A percentile compares a stretch with the other conserved stretches of the same genome.
These are phyloP conservation scores for Allophyes oxyacanthae DNA, from an alignment of 2,888 invertebrate species.

Conservation along the genomic window DNA sequence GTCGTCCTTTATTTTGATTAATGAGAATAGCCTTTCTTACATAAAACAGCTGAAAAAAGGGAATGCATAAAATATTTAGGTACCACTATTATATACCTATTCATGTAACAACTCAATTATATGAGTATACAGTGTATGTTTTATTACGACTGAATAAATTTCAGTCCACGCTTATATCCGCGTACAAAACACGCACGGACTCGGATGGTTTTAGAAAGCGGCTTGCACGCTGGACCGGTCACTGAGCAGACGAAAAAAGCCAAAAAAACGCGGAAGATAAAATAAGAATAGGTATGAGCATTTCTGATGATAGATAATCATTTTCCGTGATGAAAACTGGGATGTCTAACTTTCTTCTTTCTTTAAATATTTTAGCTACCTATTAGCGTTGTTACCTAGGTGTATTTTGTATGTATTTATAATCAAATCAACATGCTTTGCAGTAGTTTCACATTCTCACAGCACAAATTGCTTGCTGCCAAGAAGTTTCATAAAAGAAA, in stretches of 20 bases:
- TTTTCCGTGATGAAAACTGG: constrained; percentile 10
- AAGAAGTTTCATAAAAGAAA: constrained; percentile 39
- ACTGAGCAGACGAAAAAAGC: constrained; percentile 70
- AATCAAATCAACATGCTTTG: background rate
- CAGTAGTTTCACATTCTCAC: constrained; percentile 9
- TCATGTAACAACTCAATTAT: constrained; percentile 35
- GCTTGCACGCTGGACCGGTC: constrained; percentile 79
- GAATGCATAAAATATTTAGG: background rate
- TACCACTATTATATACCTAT: background rate
- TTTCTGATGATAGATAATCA: constrained; percentile 40
- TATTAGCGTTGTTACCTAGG: background rate
- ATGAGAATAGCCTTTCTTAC: too few species aligned
- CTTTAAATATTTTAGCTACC: background rate
- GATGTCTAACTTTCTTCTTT: constrained; percentile 13
- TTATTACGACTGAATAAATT: constrained; percentile 62
- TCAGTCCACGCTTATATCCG: constrained; percentile 77
- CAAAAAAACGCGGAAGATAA: constrained; percentile 68
- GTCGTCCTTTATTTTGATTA: too few species aligned
- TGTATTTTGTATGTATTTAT: background rate
- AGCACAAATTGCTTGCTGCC: constrained; percentile 9
- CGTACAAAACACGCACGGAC: constrained; percentile 78
- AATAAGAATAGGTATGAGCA: constrained; percentile 40
- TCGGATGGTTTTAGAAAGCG: constrained; percentile 84
- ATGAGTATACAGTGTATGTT: constrained; percentile 37
- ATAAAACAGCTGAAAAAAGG: too few species aligned